Evolutionary conservation across 2,888 invertebrate genomes (phyloP).

Genomic region (Girardia tigrina): DNA sequence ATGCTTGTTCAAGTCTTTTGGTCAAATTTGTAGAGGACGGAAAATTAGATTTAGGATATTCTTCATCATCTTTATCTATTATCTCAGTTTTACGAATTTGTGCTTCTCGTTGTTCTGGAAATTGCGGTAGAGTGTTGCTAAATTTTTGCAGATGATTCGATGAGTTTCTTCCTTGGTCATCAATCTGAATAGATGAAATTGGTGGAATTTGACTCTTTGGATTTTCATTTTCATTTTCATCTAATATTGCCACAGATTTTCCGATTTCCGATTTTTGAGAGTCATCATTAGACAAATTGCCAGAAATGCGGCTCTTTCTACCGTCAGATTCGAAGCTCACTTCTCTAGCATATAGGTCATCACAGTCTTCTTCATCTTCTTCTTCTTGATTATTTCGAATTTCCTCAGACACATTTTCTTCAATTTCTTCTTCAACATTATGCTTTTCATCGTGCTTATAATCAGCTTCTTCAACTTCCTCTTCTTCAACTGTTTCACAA

Average conservation of each 20-base stretch:
- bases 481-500: conserved; percentile 30
- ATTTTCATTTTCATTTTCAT: conserved; percentile 34
- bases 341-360: conserved; percentile 27
- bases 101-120: background rate
- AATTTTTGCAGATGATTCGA: background rate
- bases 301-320: background rate
- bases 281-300: conserved; percentile 25
- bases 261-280: conserved; percentile 27
- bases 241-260: conserved; percentile 24
- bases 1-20: conserved; percentile 82
- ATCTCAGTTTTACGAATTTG: background rate
- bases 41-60: conserved; percentile 11
- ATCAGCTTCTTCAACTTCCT: conserved; percentile 21
- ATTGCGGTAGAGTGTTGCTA: background rate
- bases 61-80: background rate
- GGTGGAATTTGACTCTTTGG: conserved; percentile 21
- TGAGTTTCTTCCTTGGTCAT: background rate
- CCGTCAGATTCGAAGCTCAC: conserved; percentile 23
- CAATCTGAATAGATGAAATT: background rate
- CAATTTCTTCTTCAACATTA: conserved; percentile 33
- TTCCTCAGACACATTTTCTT: conserved; percentile 35
- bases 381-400: conserved; percentile 35
- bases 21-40: conserved; percentile 56
- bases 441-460: conserved; percentile 27
- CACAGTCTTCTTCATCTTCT: conserved; percentile 35